These are phyloP conservation scores for Pseudorhiza aurosa DNA, from an alignment of 30 jellyfish, hydroid and myxozoan genomes.

Conservation along the genomic window DNA sequence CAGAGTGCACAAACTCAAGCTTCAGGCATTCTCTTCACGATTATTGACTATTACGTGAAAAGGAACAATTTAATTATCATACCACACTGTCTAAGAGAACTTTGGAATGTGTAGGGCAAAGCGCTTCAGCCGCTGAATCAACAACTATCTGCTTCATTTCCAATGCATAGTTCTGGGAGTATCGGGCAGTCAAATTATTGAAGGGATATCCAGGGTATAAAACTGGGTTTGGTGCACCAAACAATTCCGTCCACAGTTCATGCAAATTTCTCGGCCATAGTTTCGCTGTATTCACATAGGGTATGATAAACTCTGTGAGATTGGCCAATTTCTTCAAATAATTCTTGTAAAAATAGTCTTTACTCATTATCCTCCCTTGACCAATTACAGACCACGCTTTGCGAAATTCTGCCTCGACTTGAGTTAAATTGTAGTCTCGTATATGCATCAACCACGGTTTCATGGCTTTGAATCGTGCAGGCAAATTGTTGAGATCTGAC, in stretches of 20 bases:
- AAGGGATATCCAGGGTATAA: conserved; percentile 51
- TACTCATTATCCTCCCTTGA: conserved; percentile 18
- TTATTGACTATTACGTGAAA: too few species aligned
- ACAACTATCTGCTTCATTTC: neutral
- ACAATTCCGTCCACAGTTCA: conserved; percentile 44
- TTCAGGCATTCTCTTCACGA: too few species aligned
- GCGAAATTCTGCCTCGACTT: conserved; percentile 27
- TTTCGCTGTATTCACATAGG: conserved; percentile 40
- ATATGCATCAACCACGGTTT: conserved; percentile 50
- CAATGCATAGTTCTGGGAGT: conserved; percentile 7
- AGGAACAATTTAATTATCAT: too few species aligned
- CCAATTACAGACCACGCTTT: conserved; percentile 54
- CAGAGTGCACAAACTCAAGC: too few species aligned
- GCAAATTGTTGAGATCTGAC: conserved; percentile 26
- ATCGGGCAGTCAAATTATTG: conserved; percentile 32
- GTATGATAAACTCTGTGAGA: conserved; percentile 30
- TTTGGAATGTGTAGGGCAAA: neutral
- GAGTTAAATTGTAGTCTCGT: conserved; percentile 26
- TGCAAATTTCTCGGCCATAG: conserved; percentile 51
- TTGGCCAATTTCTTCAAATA: conserved; percentile 33
- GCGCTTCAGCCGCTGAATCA: neutral
- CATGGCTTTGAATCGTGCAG: conserved; percentile 17
- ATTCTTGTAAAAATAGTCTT: conserved; percentile 25
- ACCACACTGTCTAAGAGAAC: conserved; percentile 17
- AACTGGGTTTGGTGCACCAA: conserved; percentile 69